A percentile compares a stretch with the other conserved stretches of the same genome.
These are phyloP conservation scores for Eupeodes latifasciatus DNA, from an alignment of 2,888 invertebrate species.

Conservation along the genomic window DNA sequence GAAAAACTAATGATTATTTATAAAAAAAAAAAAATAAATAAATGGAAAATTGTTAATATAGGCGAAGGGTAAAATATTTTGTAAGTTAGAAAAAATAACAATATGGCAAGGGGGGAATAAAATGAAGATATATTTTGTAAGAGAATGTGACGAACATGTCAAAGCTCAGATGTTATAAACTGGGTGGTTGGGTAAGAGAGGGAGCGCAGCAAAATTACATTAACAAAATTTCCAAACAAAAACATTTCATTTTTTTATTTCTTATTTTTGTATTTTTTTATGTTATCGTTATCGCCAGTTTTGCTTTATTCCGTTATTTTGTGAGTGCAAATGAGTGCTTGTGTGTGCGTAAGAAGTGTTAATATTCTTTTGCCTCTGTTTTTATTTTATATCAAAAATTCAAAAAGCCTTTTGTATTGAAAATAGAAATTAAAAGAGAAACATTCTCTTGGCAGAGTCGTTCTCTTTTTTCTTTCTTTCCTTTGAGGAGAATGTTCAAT, in stretches of 20 bases:
- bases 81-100: conserved; percentile 26
- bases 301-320: conserved; percentile 30
- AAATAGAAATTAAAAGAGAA: conserved; percentile 2
- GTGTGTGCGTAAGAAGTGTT: conserved; percentile 9
- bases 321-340: conserved; percentile 14
- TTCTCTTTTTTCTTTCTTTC: neutral
- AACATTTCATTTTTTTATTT: neutral
- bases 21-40: neutral
- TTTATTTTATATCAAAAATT: conserved; percentile 21
- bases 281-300: neutral
- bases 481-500: neutral
- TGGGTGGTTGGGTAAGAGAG: neutral
- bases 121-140: neutral
- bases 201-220: neutral
- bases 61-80: conserved; percentile 19
- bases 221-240: conserved; percentile 39
- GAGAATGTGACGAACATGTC: conserved; percentile 26
- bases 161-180: conserved; percentile 4
- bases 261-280: neutral
- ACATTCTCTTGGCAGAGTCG: conserved; percentile 2
- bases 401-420: neutral
- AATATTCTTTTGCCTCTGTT: conserved; percentile 42
- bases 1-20: conserved; percentile 5
- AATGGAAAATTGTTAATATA: neutral
- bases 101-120: neutral